A percentile compares a stretch with the other conserved stretches of the same genome.
phyloP scores from a whole-genome alignment of 2,888 invertebrate genomes.

The Acanthosepion pharaonis region DNA sequence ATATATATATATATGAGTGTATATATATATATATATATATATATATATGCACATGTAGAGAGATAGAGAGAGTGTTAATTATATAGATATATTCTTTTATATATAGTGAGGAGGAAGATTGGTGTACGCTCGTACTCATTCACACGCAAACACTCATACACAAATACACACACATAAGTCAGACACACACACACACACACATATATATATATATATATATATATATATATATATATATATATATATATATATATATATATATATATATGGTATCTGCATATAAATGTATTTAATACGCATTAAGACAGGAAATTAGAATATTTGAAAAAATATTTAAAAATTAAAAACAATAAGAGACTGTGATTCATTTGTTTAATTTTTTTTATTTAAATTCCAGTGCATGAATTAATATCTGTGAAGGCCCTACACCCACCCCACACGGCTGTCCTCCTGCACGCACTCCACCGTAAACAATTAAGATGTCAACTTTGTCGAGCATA shows the following conservation, averaged over 20 bases:
- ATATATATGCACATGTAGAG: background rate
- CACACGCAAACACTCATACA: too few species aligned
- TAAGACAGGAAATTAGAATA: constrained; percentile 33
- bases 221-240: background rate
- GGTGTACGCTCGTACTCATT: too few species aligned
- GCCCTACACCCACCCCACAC: background rate
- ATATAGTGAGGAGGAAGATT: background rate
- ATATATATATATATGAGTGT: too few species aligned
- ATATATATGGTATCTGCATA: too few species aligned
- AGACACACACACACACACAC: background rate
- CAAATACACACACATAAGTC: too few species aligned
- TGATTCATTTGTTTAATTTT: background rate
- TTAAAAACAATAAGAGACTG: background rate
- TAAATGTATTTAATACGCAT: constrained; percentile 18
- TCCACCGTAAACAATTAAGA: constrained; percentile 13
- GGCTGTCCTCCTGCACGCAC: background rate
- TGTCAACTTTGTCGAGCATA: background rate
- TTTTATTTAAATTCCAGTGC: background rate
- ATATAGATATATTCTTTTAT: background rate
- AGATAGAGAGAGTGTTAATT: background rate
- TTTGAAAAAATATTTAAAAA: background rate
- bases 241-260: background rate
- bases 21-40: background rate
- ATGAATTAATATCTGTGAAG: background rate
- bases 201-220: background rate